Percentiles rank a stretch among this genome's conserved stretches.
phyloP scores from a whole-genome alignment of 2,113 vertebrate genomes.

The Corvus cornix region DNA sequence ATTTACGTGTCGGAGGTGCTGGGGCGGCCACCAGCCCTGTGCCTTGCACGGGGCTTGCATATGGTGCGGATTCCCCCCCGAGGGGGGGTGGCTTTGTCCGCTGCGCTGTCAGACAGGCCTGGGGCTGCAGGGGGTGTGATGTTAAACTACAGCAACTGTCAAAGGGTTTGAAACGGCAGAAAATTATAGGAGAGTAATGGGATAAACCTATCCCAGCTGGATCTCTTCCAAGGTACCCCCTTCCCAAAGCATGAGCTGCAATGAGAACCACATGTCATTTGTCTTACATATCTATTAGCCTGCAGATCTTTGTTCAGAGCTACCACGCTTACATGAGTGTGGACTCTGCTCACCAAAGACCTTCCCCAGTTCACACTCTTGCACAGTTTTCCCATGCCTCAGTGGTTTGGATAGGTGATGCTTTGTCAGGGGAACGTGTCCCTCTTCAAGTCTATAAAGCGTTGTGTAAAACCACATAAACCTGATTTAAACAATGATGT shows the following conservation, averaged over 20 bases:
- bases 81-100: slow-evolving; percentile 30
- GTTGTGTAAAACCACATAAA: slow-evolving; percentile 14
- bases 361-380: not conserved
- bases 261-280: slow-evolving; percentile 66
- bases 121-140: slow-evolving; percentile 59
- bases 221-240: slow-evolving; percentile 40
- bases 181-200: slow-evolving; percentile 64
- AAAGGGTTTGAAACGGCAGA: slow-evolving; percentile 56
- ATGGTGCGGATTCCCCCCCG: slow-evolving; percentile 21
- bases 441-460: slow-evolving; percentile 2
- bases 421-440: not conserved
- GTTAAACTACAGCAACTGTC: slow-evolving; percentile 64
- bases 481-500: slow-evolving; percentile 16
- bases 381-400: not conserved
- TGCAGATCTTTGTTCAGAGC: slow-evolving; percentile 57
- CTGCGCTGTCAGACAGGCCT: slow-evolving; percentile 35
- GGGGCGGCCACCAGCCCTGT: not conserved
- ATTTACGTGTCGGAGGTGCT: not conserved
- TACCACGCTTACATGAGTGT: slow-evolving; percentile 30
- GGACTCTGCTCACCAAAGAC: not conserved
- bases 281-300: slow-evolving; percentile 62
- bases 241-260: slow-evolving; percentile 43
- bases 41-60: not conserved
- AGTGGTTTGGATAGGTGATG: slow-evolving; percentile 10
- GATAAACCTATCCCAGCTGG: slow-evolving; percentile 62